Evolutionary conservation across 2,113 vertebrate species (phyloP).

Genomic region (Andinoacara biseriatus): DNA sequence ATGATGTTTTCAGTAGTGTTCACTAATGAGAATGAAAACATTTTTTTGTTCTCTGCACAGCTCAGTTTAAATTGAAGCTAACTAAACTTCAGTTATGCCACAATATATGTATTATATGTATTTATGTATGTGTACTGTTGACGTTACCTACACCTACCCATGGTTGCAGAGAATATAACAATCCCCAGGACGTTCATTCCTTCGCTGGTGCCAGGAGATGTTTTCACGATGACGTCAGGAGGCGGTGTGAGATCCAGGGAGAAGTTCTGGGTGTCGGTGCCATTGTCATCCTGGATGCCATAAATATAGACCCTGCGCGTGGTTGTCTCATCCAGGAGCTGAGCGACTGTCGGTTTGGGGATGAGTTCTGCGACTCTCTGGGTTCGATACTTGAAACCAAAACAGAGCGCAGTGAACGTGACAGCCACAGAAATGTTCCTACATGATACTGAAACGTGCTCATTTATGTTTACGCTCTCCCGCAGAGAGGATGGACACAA

Average conservation of each 20-base stretch:
- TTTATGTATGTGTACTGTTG: neutral
- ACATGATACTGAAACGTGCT: rapidly evolving
- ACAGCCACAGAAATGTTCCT: neutral
- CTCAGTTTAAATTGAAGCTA: neutral
- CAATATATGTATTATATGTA: neutral
- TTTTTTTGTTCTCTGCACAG: neutral
- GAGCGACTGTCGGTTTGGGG: conserved; percentile 79
- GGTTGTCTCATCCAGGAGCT: conserved; percentile 79
- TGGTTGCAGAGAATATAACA: conserved; percentile 97
- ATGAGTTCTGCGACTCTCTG: conserved; percentile 87
- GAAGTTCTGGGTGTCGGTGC: conserved; percentile 90
- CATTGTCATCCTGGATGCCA: conserved; percentile 91
- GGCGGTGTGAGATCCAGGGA: conserved; percentile 93
- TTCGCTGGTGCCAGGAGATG: conserved; percentile 90
- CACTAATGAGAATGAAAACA: neutral
- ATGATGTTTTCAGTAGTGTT: neutral
- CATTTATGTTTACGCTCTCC: neutral
- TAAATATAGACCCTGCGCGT: conserved; percentile 87
- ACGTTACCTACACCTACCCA: conserved; percentile 82
- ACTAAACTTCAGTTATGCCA: too few relatives aligned
- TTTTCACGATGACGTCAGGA: conserved; percentile 91
- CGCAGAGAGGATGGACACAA: too few relatives aligned
- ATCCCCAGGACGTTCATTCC: conserved; percentile 99
- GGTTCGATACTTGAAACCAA: conserved; percentile 89
- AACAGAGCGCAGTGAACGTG: neutral